Percentiles rank a stretch among this genome's conserved stretches.
phyloP scores from a whole-genome alignment of 2,888 invertebrate species.

The Netelia melanura region DNA sequence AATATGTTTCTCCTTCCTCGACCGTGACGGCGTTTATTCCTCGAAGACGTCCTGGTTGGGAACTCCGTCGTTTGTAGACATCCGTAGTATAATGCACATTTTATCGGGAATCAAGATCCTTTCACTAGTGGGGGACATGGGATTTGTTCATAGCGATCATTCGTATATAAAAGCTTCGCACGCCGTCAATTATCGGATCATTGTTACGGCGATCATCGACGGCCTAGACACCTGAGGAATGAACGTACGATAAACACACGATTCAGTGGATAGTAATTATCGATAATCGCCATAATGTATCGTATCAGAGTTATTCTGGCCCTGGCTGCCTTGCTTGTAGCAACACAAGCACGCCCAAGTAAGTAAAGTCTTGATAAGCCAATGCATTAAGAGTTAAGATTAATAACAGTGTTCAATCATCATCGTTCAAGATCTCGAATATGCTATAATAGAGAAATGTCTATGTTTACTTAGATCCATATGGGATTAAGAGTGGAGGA shows the following conservation, averaged over 20 bases:
- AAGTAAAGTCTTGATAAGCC: slow-evolving; percentile 2
- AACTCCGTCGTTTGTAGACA: not conserved
- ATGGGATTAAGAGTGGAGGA: slow-evolving; percentile 60
- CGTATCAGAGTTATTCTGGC: slow-evolving; percentile 42
- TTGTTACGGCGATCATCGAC: slow-evolving; percentile 38
- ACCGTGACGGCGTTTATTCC: slow-evolving; percentile 21
- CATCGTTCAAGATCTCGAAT: not conserved
- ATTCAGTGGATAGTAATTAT: slow-evolving; percentile 19
- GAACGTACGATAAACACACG: slow-evolving; percentile 23
- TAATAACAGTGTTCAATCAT: too few relatives aligned
- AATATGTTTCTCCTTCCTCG: slow-evolving; percentile 18
- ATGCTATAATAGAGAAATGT: not conserved
- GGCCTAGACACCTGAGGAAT: slow-evolving; percentile 26
- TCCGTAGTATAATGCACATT: slow-evolving; percentile 37
- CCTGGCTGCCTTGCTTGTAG: slow-evolving; percentile 32
- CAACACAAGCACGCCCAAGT: slow-evolving; percentile 51
- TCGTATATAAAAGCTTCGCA: slow-evolving; percentile 60
- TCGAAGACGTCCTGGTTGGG: slow-evolving; percentile 53
- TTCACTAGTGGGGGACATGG: slow-evolving; percentile 50
- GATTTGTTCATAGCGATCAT: slow-evolving; percentile 8
- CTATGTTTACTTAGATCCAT: slow-evolving; percentile 42
- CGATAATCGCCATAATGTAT: slow-evolving; percentile 28
- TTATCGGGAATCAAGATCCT: slow-evolving; percentile 52
- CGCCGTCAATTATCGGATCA: slow-evolving; percentile 52
- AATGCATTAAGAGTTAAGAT: not conserved